A percentile compares a stretch with the other conserved stretches of the same genome.
Conservation (phyloP, 2,888 invertebrate species). For the Cybosia mesomella region DNA sequence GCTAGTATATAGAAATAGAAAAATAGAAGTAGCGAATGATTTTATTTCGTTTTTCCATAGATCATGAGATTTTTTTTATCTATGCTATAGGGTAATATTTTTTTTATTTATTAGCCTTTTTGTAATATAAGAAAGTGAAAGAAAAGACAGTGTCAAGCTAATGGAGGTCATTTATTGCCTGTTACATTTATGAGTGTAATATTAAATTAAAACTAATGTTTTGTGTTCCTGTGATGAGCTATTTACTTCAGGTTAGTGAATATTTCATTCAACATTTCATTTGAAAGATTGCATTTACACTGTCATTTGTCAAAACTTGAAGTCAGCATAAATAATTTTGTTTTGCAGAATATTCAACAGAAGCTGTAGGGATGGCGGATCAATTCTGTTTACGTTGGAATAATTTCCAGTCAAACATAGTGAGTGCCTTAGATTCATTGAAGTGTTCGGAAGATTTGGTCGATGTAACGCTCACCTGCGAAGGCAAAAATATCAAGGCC, state of each 20-base stretch:
- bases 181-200: slow-evolving; percentile 49
- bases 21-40: too few species aligned
- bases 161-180: slow-evolving; percentile 85
- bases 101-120: slow-evolving; percentile 30
- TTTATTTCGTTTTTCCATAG: neutral
- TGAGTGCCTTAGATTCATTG: slow-evolving; percentile 90
- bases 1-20: too few species aligned
- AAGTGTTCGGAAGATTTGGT: slow-evolving; percentile 90
- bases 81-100: slow-evolving; percentile 17
- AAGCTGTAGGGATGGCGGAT: slow-evolving; percentile 85
- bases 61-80: neutral
- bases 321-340: slow-evolving; percentile 58
- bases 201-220: slow-evolving; percentile 57
- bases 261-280: slow-evolving; percentile 26
- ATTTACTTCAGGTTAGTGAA: slow-evolving; percentile 57
- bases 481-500: slow-evolving; percentile 90
- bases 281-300: slow-evolving; percentile 40
- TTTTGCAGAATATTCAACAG: slow-evolving; percentile 66
- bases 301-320: slow-evolving; percentile 62
- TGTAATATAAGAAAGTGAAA: slow-evolving; percentile 65
- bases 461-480: slow-evolving; percentile 91
- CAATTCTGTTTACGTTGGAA: slow-evolving; percentile 92
- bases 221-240: slow-evolving; percentile 62
- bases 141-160: slow-evolving; percentile 77
- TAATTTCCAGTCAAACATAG: slow-evolving; percentile 90